Percentiles rank a stretch among this genome's conserved stretches.
Evolutionary conservation across 2,888 invertebrate genomes (phyloP).

Genomic region (Epistrophella euchroma): DNA sequence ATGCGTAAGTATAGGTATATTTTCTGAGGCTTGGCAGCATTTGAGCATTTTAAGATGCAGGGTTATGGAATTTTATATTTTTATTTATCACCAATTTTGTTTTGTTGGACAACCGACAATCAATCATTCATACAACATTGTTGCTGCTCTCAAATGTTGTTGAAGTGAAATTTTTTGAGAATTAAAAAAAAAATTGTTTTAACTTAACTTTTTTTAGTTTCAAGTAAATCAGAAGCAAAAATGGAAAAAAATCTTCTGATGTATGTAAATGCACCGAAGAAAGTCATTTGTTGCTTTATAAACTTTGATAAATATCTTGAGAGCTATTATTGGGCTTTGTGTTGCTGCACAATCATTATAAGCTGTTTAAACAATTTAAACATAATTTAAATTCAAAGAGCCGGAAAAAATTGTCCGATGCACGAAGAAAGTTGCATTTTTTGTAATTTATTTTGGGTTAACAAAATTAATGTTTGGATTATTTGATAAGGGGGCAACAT

Average conservation of each 20-base stretch:
- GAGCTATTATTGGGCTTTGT: slow-evolving; percentile 48
- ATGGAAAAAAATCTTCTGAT: not conserved
- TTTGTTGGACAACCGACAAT: slow-evolving; percentile 39
- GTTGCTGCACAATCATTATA: slow-evolving; percentile 47
- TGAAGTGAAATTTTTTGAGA: slow-evolving; percentile 46
- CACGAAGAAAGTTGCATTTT: slow-evolving; percentile 24
- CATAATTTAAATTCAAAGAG: slow-evolving; percentile 9
- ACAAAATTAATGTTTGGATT: not conserved
- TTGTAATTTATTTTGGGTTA: not conserved
- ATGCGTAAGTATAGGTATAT: slow-evolving; percentile 1
- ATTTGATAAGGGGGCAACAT: not conserved
- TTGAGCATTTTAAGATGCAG: slow-evolving; percentile 10
- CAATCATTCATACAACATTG: slow-evolving; percentile 60
- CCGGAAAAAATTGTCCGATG: slow-evolving; percentile 16
- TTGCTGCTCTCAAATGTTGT: not conserved
- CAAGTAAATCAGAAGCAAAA: slow-evolving; percentile 17
- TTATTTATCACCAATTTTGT: slow-evolving; percentile 30
- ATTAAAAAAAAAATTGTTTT: slow-evolving; percentile 45
- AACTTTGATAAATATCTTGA: slow-evolving; percentile 51
- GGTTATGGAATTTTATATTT: slow-evolving; percentile 18
- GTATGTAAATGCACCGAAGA: slow-evolving; percentile 54
- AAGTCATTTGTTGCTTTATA: slow-evolving; percentile 49
- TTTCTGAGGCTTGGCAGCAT: slow-evolving; percentile 24
- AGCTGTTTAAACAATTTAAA: slow-evolving; percentile 48
- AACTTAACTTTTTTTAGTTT: not conserved